Evolutionary conservation across 2,888 invertebrate species (phyloP).

Genomic region (Yponomeuta malinellus): DNA sequence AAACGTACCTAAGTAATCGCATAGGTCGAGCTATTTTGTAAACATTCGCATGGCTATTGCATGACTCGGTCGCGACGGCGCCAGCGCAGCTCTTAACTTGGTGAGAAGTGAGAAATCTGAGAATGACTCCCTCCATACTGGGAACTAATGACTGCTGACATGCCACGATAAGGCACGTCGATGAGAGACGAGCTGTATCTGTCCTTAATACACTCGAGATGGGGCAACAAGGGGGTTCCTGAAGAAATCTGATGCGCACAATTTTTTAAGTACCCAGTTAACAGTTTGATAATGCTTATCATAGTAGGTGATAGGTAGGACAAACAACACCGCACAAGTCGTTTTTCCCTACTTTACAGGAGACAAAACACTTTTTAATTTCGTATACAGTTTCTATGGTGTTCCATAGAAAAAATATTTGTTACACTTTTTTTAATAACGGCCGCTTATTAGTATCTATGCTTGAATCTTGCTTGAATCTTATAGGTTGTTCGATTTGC

Average conservation of each 20-base stretch:
- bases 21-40: conserved; percentile 16
- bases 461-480: too few species aligned
- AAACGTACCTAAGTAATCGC: background rate
- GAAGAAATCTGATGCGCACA: background rate
- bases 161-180: conserved; percentile 11
- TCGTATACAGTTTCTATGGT: too few species aligned
- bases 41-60: conserved; percentile 20
- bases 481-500: too few species aligned
- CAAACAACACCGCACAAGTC: too few species aligned
- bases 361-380: too few species aligned
- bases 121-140: background rate
- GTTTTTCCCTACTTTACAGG: too few species aligned
- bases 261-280: background rate
- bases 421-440: too few species aligned
- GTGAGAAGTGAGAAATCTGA: background rate
- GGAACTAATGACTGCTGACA: background rate
- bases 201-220: background rate
- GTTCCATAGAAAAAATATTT: too few species aligned
- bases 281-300: background rate
- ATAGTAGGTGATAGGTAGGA: background rate
- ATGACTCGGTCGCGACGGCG: conserved; percentile 9
- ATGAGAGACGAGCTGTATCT: background rate
- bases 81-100: conserved; percentile 7
- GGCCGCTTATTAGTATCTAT: too few species aligned
- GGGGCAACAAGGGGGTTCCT: background rate